phyloP scores from a whole-genome alignment of 2,888 invertebrate species.

The Seladonia tumulorum region DNA sequence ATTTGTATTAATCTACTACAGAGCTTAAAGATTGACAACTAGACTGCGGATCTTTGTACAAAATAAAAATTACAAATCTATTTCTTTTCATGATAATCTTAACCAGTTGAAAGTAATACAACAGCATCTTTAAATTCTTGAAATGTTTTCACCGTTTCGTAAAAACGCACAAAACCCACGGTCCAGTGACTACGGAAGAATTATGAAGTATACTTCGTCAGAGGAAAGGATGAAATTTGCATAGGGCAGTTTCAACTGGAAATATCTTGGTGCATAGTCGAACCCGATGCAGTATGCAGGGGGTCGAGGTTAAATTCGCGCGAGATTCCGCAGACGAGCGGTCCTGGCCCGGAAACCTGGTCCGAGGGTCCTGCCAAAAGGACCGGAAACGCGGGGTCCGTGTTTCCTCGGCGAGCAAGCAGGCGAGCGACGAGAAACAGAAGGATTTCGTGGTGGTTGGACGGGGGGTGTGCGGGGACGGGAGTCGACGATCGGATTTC shows the following conservation, averaged over 20 bases:
- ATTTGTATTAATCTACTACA: too few species aligned
- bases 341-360: constrained; percentile 11
- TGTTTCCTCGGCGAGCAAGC: constrained; percentile 43
- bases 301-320: background rate
- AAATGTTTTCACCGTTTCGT: too few species aligned
- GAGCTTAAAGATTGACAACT: too few species aligned
- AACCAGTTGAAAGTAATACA: too few species aligned
- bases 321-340: background rate
- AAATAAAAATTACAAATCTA: too few species aligned
- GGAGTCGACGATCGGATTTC: constrained; percentile 71
- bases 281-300: background rate
- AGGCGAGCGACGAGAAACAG: constrained; percentile 1
- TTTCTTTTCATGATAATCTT: too few species aligned
- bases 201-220: too few species aligned
- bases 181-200: too few species aligned
- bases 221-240: background rate
- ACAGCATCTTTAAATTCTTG: too few species aligned
- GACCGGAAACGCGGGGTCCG: constrained; percentile 62
- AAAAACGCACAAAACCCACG: too few species aligned
- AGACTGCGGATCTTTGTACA: too few species aligned
- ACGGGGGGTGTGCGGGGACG: constrained; percentile 7
- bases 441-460: constrained; percentile 36
- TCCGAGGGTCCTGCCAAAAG: constrained; percentile 14
- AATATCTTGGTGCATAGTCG: background rate
- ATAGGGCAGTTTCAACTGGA: background rate